phyloP scores from a whole-genome alignment of 2,113 vertebrate genomes.

The Megaleporinus macrocephalus region DNA sequence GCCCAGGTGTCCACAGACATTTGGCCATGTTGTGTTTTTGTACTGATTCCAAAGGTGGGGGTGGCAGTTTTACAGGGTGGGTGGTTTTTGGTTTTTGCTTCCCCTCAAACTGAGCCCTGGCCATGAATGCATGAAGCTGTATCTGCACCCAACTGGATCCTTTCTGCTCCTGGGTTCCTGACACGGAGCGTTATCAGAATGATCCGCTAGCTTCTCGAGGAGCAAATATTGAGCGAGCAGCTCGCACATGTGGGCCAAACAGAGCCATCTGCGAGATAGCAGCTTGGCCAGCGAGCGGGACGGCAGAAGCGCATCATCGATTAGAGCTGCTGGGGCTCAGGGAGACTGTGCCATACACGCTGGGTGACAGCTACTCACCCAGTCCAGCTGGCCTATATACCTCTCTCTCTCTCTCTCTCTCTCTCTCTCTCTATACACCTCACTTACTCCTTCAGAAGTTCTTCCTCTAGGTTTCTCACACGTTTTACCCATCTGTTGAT shows the following conservation, averaged over 20 bases:
- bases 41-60: no score
- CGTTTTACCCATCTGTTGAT: slow-evolving; percentile 16
- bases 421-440: not conserved
- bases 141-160: slow-evolving; percentile 2
- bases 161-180: slow-evolving; percentile 25
- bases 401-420: slow-evolving; percentile 29
- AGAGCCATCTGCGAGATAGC: slow-evolving; percentile 46
- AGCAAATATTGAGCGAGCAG: slow-evolving; percentile 41
- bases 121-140: not conserved
- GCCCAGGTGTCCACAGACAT: no score
- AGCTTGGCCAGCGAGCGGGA: slow-evolving; percentile 40
- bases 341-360: slow-evolving; percentile 25
- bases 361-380: slow-evolving; percentile 32
- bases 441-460: slow-evolving; percentile 12
- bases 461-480: not conserved
- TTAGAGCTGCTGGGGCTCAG: slow-evolving; percentile 48
- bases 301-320: slow-evolving; percentile 45
- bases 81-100: not conserved
- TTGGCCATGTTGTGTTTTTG: no score
- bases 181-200: slow-evolving; percentile 26
- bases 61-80: not conserved
- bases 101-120: not conserved
- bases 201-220: slow-evolving; percentile 33
- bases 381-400: slow-evolving; percentile 35
- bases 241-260: slow-evolving; percentile 41